Percentiles rank a stretch among this genome's conserved stretches.
Conservation (phyloP, 2,888 invertebrate species). For the Catotricha subobsoleta region DNA sequence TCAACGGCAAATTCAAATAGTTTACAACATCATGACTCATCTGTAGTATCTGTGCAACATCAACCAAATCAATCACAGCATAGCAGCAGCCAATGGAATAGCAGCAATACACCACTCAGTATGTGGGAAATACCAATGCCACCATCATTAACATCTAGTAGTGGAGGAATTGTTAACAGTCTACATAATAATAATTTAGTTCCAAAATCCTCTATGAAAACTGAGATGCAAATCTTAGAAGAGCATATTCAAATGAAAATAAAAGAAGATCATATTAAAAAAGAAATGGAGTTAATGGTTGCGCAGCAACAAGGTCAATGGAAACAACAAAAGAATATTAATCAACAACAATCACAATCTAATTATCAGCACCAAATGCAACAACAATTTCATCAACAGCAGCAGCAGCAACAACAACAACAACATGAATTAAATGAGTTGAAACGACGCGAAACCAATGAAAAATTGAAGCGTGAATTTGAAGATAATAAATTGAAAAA, state of each 20-base stretch:
- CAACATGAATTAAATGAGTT: conserved; percentile 1
- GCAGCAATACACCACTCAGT: too few species aligned
- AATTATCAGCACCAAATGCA: conserved; percentile 2
- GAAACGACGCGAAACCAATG: too few species aligned
- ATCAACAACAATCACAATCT: too few species aligned
- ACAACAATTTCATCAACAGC: conserved; percentile 5
- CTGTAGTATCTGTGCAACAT: too few species aligned
- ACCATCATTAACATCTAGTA: too few species aligned
- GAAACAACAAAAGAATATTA: conserved; percentile 3
- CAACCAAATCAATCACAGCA: too few species aligned
- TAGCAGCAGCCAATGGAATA: not conserved
- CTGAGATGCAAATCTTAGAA: conserved; percentile 12
- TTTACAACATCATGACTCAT: too few species aligned
- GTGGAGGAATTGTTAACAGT: too few species aligned
- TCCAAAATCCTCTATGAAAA: conserved; percentile 10
- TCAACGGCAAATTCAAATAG: not conserved
- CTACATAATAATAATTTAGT: not conserved
- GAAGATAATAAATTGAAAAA: not conserved
- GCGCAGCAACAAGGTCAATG: conserved; percentile 2
- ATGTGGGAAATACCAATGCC: conserved; percentile 2
- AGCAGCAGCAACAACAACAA: conserved; percentile 6
- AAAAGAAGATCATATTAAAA: conserved; percentile 1
- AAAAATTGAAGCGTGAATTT: too few species aligned
- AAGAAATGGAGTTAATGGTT: not conserved
- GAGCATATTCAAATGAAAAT: not conserved